Base-by-base conservation (phyloP, 2,888 invertebrate species). In the Griposia aprilina region DNA sequence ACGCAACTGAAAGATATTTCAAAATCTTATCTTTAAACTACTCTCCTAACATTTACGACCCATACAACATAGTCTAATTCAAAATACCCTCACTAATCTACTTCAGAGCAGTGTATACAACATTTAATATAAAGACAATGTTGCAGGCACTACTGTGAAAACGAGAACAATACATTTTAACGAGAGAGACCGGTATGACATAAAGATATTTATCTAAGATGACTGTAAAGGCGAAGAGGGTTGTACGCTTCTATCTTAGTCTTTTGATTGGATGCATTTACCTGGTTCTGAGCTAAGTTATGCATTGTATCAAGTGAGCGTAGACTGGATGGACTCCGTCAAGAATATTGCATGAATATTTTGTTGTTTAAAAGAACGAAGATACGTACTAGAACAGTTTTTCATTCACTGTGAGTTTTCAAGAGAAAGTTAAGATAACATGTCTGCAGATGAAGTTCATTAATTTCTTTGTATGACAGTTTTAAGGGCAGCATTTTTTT, bases 211-310 rank as follows among this genome's bases (percentile, higher is more conserved):
- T 81, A 87, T 88, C 80, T 72, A 62, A 77, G 67, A 82, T 76
- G 65, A 72, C 66, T 85, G 74, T 77, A 52, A 67, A 76, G 72
- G 55, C 69, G 65, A 30, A 75, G 76, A 50, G 57, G 50, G 71
- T 75, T 72, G 76, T 73, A 48, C 68, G 67, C 30, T 73, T 57
- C 70, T 82, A 85, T 89, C 85, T 81, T n/a, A 80, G 87, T 68
- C 74, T 82, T 84, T 82, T 88, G 89, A 88, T 87, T 88, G 85
- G 81, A 88, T 87, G 79, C 87, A 77, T 82, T 84, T 88, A 88
- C 79, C 85, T 87, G 77, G 65, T 79, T 63, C 66, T 62, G 65
- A 70, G 57, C 45, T 81, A 80, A 84, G 78, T 87, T 88, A 87
- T 87, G 88, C 77, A 87, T 80, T 69, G 65, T 81, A 67, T 70